phyloP scores from a whole-genome alignment of 2,888 invertebrate species.

The Sarcophaga carnaria region DNA sequence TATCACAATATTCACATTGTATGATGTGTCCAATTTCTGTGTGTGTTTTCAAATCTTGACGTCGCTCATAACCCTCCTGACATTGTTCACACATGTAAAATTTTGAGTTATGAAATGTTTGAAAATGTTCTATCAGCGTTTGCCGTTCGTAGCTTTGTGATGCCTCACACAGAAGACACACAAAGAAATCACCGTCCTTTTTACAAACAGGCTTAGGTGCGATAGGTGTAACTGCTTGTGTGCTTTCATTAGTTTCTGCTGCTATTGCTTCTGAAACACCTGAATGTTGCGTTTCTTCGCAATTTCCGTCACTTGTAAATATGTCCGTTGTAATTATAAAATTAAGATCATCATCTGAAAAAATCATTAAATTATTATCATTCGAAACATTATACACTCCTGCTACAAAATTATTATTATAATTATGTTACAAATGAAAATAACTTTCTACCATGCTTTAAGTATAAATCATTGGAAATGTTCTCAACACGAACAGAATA shows the following conservation, averaged over 20 bases:
- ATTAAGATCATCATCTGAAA: constrained; percentile 59
- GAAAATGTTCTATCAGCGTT: constrained; percentile 85
- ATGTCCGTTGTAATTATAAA: constrained; percentile 55
- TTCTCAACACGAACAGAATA: too few relatives aligned
- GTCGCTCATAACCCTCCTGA: constrained; percentile 85
- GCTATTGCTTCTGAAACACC: background rate
- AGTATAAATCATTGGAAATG: too few relatives aligned
- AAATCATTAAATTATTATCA: background rate
- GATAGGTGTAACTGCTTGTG: background rate
- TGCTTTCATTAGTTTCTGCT: background rate
- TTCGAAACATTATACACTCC: too few relatives aligned
- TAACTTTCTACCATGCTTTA: too few relatives aligned
- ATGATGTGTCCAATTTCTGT: constrained; percentile 84
- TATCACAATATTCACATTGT: constrained; percentile 84
- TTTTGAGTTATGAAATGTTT: constrained; percentile 84
- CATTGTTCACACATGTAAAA: constrained; percentile 89
- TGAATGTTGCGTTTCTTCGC: constrained; percentile 35
- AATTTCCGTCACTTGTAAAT: constrained; percentile 29
- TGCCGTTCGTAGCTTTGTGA: constrained; percentile 82
- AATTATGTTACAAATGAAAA: too few relatives aligned
- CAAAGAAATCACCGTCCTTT: constrained; percentile 55
- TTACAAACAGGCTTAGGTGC: constrained; percentile 58
- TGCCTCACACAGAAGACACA: constrained; percentile 67
- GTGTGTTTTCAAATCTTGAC: constrained; percentile 85
- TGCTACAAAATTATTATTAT: too few relatives aligned